phyloP scores from a whole-genome alignment of 2,797 vertebrate species.

The Chromis chromis region DNA sequence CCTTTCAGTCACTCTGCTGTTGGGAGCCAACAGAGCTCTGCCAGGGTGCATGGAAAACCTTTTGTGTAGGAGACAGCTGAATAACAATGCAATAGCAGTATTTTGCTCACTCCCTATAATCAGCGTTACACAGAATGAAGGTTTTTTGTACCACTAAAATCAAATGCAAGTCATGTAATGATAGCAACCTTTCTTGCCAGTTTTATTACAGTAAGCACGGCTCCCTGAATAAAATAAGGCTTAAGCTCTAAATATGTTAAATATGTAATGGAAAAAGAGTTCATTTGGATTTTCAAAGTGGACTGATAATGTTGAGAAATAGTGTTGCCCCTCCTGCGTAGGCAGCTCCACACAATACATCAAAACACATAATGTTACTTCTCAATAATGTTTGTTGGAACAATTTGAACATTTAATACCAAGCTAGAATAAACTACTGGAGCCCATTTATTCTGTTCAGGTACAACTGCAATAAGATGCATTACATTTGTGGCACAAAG shows the following conservation, averaged over 20 bases:
- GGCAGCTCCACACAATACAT: conserved; percentile 34
- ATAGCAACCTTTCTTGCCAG: conserved; percentile 24
- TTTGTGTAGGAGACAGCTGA: conserved; percentile 56
- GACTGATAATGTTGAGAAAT: conserved; percentile 48
- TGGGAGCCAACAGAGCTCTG: conserved; percentile 62
- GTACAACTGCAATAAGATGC: background rate
- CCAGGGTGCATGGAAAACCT: conserved; percentile 59
- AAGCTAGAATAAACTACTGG: background rate
- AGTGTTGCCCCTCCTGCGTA: conserved; percentile 27
- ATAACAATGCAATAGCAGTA: conserved; percentile 52
- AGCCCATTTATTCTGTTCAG: background rate
- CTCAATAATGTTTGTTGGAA: conserved; percentile 15
- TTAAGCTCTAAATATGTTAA: conserved; percentile 20
- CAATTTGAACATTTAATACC: conserved; percentile 12
- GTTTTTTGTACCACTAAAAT: conserved; percentile 24
- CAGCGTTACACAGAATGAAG: conserved; percentile 9
- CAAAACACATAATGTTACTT: conserved; percentile 36
- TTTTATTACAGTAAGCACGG: conserved; percentile 37
- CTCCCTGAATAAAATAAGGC: conserved; percentile 11
- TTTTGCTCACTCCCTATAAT: conserved; percentile 31
- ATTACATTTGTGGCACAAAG: background rate
- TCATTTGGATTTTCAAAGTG: conserved; percentile 58
- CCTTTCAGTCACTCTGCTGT: conserved; percentile 79
- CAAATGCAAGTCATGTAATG: conserved; percentile 23
- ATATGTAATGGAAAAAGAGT: conserved; percentile 40